Conservation (phyloP, 2,888 invertebrate species). For the Ichneumon xanthorius region DNA sequence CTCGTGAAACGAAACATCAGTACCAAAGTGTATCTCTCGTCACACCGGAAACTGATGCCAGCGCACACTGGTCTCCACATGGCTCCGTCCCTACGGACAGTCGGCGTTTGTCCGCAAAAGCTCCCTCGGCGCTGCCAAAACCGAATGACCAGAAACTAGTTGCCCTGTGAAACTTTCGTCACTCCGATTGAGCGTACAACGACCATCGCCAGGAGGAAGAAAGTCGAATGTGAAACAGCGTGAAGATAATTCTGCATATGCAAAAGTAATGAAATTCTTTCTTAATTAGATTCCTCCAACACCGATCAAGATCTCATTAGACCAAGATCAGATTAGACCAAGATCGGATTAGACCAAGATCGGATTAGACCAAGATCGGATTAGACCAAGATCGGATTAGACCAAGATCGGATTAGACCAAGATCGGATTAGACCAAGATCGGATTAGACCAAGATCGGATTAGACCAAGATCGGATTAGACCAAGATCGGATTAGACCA, state of each 20-base stretch:
- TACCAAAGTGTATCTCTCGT: conserved; percentile 32
- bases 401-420: too few relatives aligned
- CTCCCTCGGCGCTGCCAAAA: conserved; percentile 18
- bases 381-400: too few relatives aligned
- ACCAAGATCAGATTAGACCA: background rate
- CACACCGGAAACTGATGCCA: conserved; percentile 41
- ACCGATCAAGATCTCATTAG: background rate
- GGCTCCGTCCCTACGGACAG: background rate
- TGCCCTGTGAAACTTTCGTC: conserved; percentile 25
- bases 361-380: too few relatives aligned
- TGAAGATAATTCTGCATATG: too few relatives aligned
- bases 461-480: too few relatives aligned
- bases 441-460: too few relatives aligned
- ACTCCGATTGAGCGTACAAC: conserved; percentile 3
- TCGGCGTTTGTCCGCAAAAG: conserved; percentile 19
- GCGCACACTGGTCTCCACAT: background rate
- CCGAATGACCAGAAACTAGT: conserved; percentile 2
- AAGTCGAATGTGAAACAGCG: background rate
- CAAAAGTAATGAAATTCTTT: background rate
- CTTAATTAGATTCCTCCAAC: background rate
- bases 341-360: too few relatives aligned
- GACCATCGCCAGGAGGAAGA: background rate
- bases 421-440: too few relatives aligned
- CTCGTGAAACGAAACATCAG: conserved; percentile 15
- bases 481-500: too few relatives aligned